Base-by-base conservation (phyloP, 2,113 vertebrate genomes). In the Azemiops feae region DNA sequence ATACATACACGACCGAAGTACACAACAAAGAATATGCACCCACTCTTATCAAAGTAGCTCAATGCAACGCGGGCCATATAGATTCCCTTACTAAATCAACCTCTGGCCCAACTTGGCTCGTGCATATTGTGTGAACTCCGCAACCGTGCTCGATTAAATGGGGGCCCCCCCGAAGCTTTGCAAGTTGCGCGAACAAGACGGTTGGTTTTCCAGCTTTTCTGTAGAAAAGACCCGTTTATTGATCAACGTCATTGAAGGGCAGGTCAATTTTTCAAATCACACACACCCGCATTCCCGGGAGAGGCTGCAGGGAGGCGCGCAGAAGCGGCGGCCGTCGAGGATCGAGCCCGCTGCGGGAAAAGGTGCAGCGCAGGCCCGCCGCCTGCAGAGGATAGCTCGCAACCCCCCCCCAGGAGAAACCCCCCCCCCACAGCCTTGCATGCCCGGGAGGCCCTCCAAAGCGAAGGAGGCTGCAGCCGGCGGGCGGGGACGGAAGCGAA, bases 1-100 rank as follows among this genome's bases (percentile, higher is more conserved):
- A 0, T 34, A 9, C 1, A 18, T 0, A n/a, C n/a, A n/a, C 11
- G 60, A 30, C 25, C 30, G 6, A 74, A 20, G 2, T 5, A 74
- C n/a, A 39, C n/a, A 16, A 18, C n/a, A 20, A 34, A 74, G 69
- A 34, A 39, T 3, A 39, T 3, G 69, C 7, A 3, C 1, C 20
- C 18, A 39, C 14, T 4, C 4, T 8, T 81, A 34, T 20, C n/a
- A 20, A 74, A 81, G 69, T 39, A 81, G n/a, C 34, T 81, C 34
- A 39, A 5, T 22, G 4, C 16, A 55, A 55, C 18, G 69, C 69
- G 12, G 60, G 27, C 69, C 69, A 20, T 3, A 74, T 1, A 39
- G n/a, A 20, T 3, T 8, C 69, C 69, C 69, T 81, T 74, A 14
- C 30, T 69, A n/a, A 69, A 14, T n/a, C 30, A n/a, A n/a, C 30